These are phyloP conservation scores for Trichomycterus rosablanca DNA, from an alignment of 2,113 vertebrate species.

Conservation along the genomic window DNA sequence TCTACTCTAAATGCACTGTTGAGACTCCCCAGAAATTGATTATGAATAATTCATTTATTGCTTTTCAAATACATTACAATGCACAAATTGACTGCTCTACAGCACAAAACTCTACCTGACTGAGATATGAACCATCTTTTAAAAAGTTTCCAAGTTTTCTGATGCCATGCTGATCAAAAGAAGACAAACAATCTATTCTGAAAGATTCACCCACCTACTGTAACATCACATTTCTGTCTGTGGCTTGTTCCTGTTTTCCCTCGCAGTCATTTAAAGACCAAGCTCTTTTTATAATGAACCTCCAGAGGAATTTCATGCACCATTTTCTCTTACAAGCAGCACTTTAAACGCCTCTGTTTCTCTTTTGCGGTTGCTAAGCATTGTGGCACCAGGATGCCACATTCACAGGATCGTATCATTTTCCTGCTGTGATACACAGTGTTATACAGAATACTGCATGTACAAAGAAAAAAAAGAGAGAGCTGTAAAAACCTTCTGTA, in stretches of 20 bases:
- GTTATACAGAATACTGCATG: neutral
- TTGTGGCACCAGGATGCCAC: conserved; percentile 9
- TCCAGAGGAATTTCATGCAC: conserved; percentile 38
- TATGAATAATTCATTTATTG: conserved; percentile 1
- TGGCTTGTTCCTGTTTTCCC: neutral
- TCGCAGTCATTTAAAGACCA: conserved; percentile 21
- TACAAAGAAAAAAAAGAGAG: neutral
- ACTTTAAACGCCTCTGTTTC: conserved; percentile 15
- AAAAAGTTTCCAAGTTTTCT: neutral
- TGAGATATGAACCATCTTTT: neutral
- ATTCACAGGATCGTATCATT: neutral
- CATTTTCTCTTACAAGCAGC: conserved; percentile 29
- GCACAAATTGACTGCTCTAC: neutral
- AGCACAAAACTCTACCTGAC: neutral
- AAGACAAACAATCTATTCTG: neutral
- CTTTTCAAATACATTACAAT: neutral
- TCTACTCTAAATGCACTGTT: neutral
- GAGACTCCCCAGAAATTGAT: neutral
- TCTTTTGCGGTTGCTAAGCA: conserved; percentile 32
- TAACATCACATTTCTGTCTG: neutral
- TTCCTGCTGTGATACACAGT: neutral
- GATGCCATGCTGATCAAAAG: conserved; percentile 9
- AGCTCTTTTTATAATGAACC: conserved; percentile 31
- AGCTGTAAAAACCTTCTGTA: neutral
- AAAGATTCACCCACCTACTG: conserved; percentile 9